Evolutionary conservation across 2,797 vertebrate genomes (phyloP).

Genomic region (Tolypeutes matacus): DNA sequence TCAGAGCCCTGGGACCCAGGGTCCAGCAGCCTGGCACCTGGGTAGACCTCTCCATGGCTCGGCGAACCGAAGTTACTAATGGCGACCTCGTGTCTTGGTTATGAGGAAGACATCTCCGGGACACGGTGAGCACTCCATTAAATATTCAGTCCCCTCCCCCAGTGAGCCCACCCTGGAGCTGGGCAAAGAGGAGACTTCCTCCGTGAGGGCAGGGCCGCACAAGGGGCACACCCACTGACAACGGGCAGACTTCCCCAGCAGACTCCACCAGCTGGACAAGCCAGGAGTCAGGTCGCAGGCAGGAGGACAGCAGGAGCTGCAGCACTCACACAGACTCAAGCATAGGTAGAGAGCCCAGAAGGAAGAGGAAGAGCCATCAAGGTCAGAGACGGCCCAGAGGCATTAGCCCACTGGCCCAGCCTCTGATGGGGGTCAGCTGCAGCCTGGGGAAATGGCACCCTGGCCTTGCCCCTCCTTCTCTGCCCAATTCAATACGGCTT

Average conservation of each 20-base stretch:
- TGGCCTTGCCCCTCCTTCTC: neutral
- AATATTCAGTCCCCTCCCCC: neutral
- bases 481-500: neutral
- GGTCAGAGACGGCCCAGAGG: neutral
- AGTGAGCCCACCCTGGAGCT: neutral
- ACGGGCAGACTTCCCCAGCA: accelerated
- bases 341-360: neutral
- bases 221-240: neutral
- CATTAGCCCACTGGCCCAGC: neutral
- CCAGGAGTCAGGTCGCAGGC: neutral
- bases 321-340: neutral
- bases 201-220: accelerated
- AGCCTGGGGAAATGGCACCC: neutral
- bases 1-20: neutral
- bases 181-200: neutral
- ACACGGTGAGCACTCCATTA: no score
- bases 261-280: neutral
- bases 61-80: neutral
- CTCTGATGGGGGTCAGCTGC: neutral
- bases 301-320: neutral
- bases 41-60: neutral
- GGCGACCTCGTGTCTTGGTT: neutral
- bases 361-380: neutral
- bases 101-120: neutral
- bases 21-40: neutral